These are phyloP conservation scores for Limnodromus scolopaceus DNA, from an alignment of 2,797 vertebrate genomes.

Conservation along the genomic window DNA sequence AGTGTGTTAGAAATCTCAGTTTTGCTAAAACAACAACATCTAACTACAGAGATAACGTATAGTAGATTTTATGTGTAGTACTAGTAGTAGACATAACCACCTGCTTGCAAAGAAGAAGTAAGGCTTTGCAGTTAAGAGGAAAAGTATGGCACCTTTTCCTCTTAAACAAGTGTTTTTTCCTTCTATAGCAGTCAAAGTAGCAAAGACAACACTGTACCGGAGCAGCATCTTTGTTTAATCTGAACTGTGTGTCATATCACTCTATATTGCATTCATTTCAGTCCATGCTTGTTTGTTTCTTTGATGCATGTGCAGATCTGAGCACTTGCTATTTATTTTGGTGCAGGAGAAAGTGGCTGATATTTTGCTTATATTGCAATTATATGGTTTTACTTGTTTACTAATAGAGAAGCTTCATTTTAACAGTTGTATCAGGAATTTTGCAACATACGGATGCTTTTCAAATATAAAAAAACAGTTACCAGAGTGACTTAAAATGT, in stretches of 20 bases:
- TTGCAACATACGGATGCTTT: background rate
- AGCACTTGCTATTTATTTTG: constrained; percentile 21
- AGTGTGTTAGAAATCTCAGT: background rate
- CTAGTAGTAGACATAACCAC: background rate
- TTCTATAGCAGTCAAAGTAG: background rate
- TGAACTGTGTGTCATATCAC: constrained; percentile 33
- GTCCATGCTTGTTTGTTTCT: background rate
- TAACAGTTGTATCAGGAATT: background rate
- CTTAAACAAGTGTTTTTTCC: background rate
- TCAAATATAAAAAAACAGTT: background rate
- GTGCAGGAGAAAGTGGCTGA: constrained; percentile 19
- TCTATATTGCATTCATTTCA: constrained; percentile 8
- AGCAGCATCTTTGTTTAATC: constrained; percentile 53
- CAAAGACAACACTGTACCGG: background rate
- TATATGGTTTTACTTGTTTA: background rate
- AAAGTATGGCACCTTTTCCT: background rate
- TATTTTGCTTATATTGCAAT: constrained; percentile 23
- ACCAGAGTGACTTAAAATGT: background rate
- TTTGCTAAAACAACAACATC: background rate
- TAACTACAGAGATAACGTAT: background rate
- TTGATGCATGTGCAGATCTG: background rate
- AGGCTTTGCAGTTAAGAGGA: background rate
- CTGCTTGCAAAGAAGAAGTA: background rate
- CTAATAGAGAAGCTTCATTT: background rate
- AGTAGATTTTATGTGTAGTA: background rate